Evolutionary conservation across 2,113 vertebrate species (phyloP).

Genomic region (Ailuropoda melanoleuca): DNA sequence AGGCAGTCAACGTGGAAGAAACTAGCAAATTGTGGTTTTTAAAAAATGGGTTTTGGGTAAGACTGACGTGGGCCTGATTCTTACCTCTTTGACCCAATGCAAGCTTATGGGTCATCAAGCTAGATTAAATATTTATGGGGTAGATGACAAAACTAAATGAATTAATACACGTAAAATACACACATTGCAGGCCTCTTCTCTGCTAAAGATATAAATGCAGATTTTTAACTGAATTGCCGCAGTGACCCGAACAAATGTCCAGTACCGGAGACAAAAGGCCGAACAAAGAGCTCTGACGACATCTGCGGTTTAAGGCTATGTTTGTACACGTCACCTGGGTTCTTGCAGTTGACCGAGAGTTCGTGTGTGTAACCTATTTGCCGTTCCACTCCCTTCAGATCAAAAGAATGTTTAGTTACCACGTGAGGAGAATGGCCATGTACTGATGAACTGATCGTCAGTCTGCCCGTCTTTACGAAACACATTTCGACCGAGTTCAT

Average conservation of each 20-base stretch:
- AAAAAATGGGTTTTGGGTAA: not conserved
- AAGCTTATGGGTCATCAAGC: not conserved
- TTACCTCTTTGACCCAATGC: not conserved
- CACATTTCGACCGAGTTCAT: not conserved
- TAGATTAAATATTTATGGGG: not conserved
- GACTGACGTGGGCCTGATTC: not conserved
- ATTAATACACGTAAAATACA: not conserved
- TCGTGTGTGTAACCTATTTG: not conserved
- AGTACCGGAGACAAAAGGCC: not conserved
- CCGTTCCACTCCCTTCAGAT: not conserved
- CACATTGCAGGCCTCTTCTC: not conserved
- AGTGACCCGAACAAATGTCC: not conserved
- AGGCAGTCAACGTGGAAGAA: not conserved
- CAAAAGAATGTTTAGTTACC: not conserved
- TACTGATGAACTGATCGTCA: not conserved
- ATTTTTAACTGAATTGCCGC: not conserved
- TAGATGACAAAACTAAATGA: not conserved
- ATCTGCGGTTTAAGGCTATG: not conserved
- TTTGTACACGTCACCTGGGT: not conserved
- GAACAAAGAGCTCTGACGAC: not conserved
- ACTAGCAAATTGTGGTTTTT: not conserved
- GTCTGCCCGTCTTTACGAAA: not conserved
- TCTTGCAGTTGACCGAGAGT: not conserved
- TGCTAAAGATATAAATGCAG: not conserved
- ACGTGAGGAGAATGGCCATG: not conserved